Percentiles rank a stretch among this genome's conserved stretches.
Evolutionary conservation across 2,888 invertebrate species (phyloP).

Genomic region (Drosophila kambysellisi): DNA sequence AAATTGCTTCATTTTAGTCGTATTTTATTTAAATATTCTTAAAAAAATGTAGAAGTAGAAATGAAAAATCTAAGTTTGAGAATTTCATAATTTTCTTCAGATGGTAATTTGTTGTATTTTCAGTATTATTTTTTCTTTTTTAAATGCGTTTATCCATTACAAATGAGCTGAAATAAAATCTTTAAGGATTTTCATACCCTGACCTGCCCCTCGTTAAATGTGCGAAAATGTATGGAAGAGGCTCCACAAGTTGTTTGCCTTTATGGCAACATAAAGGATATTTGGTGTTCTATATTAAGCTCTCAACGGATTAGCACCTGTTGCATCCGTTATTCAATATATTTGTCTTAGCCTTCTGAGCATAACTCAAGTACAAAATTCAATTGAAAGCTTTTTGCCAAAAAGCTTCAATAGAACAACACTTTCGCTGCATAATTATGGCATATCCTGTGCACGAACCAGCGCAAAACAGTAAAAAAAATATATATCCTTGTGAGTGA

Average conservation of each 20-base stretch:
- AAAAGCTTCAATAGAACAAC: constrained; percentile 38
- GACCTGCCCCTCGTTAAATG: constrained; percentile 28
- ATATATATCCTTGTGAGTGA: constrained; percentile 60
- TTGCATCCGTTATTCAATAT: constrained; percentile 30
- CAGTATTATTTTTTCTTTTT: background rate
- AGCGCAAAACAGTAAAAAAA: constrained; percentile 41
- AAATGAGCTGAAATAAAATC: background rate
- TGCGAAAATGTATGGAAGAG: background rate
- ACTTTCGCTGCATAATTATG: constrained; percentile 59
- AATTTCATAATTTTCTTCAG: background rate
- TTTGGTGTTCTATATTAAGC: constrained; percentile 11
- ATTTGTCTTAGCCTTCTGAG: background rate
- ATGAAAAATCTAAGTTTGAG: background rate
- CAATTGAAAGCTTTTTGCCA: constrained; percentile 33
- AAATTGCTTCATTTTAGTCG: background rate
- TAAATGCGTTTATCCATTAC: background rate
- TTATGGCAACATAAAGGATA: constrained; percentile 52
- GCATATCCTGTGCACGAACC: constrained; percentile 75
- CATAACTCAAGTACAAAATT: constrained; percentile 1
- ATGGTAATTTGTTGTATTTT: background rate
- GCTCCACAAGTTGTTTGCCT: constrained; percentile 41
- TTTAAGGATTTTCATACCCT: background rate
- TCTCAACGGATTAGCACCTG: constrained; percentile 40
- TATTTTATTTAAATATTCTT: background rate
- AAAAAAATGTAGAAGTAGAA: background rate